Conservation (phyloP, 2,888 invertebrate genomes). For the Apamea sordens region DNA sequence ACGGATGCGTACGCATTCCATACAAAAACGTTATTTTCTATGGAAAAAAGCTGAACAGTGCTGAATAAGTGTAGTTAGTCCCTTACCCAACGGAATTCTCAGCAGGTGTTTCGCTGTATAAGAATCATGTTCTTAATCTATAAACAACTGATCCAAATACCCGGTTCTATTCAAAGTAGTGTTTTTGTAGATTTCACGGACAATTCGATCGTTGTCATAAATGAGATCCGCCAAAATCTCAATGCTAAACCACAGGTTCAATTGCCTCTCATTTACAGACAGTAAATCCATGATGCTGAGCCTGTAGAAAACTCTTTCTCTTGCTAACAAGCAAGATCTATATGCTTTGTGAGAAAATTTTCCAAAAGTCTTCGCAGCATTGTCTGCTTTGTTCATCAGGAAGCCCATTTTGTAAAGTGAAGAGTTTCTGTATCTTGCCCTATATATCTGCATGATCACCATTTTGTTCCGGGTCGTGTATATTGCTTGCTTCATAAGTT, state of each 20-base stretch:
- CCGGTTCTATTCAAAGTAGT: accelerated
- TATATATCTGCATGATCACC: conserved; percentile 75
- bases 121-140: neutral
- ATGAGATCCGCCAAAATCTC: conserved; percentile 74
- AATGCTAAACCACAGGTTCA: conserved; percentile 74
- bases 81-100: no score
- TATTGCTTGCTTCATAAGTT: conserved; percentile 80
- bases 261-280: conserved; percentile 68
- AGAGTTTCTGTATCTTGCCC: conserved; percentile 63
- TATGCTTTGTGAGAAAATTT: conserved; percentile 64
- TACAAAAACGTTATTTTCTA: no score
- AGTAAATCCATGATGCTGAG: conserved; percentile 60
- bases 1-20: no score
- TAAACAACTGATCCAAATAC: neutral
- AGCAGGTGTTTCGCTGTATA: neutral
- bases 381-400: conserved; percentile 76
- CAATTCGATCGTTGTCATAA: conserved; percentile 65
- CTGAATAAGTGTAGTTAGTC: no score
- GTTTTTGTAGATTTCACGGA: conserved; percentile 18
- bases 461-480: conserved; percentile 78
- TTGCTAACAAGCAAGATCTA: conserved; percentile 56
- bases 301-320: conserved; percentile 5
- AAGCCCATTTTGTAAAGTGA: conserved; percentile 81
- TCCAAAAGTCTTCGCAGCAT: conserved; percentile 68
- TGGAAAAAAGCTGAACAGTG: no score